phyloP scores from a whole-genome alignment of 2,113 vertebrate genomes.

The Conger conger region DNA sequence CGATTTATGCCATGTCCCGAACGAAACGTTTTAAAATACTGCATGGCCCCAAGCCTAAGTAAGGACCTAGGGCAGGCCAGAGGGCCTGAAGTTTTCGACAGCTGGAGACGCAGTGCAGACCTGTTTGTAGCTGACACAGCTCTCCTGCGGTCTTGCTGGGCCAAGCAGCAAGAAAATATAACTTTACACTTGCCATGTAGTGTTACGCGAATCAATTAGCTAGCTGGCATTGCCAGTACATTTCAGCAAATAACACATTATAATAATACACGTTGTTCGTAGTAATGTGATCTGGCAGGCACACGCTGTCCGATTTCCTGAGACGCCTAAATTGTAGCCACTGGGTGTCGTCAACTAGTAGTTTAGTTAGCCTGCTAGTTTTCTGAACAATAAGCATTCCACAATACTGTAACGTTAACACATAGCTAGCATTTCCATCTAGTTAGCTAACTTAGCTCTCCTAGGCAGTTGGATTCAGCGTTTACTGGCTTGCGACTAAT shows the following conservation, averaged over 20 bases:
- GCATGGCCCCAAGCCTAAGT: not conserved
- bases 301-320: no score
- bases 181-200: not conserved
- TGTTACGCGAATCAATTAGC: not conserved
- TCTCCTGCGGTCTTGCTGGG: constrained; percentile 16
- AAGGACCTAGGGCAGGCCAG: not conserved
- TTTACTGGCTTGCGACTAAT: no score
- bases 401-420: no score
- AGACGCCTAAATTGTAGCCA: no score
- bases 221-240: not conserved
- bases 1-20: not conserved
- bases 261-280: not conserved
- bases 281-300: not conserved
- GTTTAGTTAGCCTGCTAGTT: no score
- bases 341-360: no score
- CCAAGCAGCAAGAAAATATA: constrained; percentile 4
- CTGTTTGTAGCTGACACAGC: constrained; percentile 41
- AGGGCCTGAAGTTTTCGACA: not conserved
- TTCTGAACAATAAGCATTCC: no score
- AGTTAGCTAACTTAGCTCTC: no score
- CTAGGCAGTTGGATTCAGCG: no score
- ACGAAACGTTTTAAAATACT: not conserved
- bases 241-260: not conserved
- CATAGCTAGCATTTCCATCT: no score
- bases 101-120: constrained; percentile 49